phyloP scores from a whole-genome alignment of 2,888 invertebrate genomes.

The Hypercompe scribonia region DNA sequence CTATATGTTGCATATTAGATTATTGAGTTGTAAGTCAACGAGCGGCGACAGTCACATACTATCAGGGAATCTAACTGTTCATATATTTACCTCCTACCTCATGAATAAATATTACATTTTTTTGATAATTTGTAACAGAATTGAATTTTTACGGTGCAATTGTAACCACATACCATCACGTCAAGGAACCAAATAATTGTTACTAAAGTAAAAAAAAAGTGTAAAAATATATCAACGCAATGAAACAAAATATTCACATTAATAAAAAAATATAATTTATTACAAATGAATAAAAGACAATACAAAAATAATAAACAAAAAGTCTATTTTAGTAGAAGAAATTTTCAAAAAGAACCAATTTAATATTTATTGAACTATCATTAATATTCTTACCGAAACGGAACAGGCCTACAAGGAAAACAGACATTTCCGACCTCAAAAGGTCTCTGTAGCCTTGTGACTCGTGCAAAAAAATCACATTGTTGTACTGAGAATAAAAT shows the following conservation, averaged over 20 bases:
- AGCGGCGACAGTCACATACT: no score
- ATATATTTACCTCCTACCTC: no score
- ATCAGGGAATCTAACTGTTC: no score
- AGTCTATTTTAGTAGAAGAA: not conserved
- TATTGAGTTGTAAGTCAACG: no score
- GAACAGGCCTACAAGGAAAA: not conserved
- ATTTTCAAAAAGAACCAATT: not conserved
- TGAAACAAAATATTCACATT: not conserved
- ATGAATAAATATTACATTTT: no score
- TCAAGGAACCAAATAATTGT: not conserved
- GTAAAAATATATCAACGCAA: not conserved
- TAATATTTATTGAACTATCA: not conserved
- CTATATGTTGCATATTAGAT: no score
- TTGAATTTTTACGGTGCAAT: no score
- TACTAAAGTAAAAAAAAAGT: not conserved
- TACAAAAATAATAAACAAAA: not conserved
- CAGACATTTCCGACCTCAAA: not conserved
- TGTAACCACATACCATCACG: no score
- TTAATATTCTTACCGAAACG: not conserved
- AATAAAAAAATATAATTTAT: not conserved
- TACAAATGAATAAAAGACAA: not conserved
- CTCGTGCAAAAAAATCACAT: not conserved
- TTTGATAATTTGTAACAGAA: no score
- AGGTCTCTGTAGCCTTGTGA: not conserved
- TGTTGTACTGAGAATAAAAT: not conserved